These are phyloP conservation scores for Drosophila setifemur DNA, from an alignment of 1,140 invertebrate genomes.

Conservation along the genomic window DNA sequence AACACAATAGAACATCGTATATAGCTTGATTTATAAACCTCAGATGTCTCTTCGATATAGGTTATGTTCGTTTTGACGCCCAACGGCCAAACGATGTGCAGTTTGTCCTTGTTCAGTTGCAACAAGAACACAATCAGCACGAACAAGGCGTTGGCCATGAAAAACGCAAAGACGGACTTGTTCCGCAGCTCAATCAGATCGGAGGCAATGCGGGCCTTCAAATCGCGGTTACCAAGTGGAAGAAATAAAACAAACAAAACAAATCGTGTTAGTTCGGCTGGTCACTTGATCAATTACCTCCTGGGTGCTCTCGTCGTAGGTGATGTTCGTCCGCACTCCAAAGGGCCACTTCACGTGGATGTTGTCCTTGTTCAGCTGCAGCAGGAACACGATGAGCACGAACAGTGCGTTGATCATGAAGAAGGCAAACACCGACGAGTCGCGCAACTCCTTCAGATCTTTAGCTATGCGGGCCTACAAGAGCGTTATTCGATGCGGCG, in stretches of 20 bases:
- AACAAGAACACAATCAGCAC: constrained; percentile 99
- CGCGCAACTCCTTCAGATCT: constrained; percentile 95
- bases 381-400: constrained; percentile 98
- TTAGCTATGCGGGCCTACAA: constrained; percentile 92
- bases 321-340: constrained; percentile 96
- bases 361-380: constrained; percentile 97
- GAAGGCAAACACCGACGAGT: constrained; percentile 97
- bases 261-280: constrained; percentile 64
- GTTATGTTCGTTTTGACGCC: constrained; percentile 97
- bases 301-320: constrained; percentile 92
- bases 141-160: constrained; percentile 99
- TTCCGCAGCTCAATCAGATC: constrained; percentile 96
- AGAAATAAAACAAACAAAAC: constrained; percentile 55
- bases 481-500: constrained; percentile 40
- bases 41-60: constrained; percentile 93
- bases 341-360: constrained; percentile 96
- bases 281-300: constrained; percentile 88
- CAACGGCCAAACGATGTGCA: constrained; percentile 96
- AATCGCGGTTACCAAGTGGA: constrained; percentile 30
- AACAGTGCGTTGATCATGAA: constrained; percentile 99
- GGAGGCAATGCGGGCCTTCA: constrained; percentile 89
- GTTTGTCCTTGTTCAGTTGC: constrained; percentile 98
- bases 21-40: constrained; percentile 85
- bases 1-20: constrained; percentile 31
- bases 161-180: constrained; percentile 98